These are phyloP conservation scores for Megaptera novaeangliae DNA, from an alignment of 2,113 vertebrate genomes.

Conservation along the genomic window DNA sequence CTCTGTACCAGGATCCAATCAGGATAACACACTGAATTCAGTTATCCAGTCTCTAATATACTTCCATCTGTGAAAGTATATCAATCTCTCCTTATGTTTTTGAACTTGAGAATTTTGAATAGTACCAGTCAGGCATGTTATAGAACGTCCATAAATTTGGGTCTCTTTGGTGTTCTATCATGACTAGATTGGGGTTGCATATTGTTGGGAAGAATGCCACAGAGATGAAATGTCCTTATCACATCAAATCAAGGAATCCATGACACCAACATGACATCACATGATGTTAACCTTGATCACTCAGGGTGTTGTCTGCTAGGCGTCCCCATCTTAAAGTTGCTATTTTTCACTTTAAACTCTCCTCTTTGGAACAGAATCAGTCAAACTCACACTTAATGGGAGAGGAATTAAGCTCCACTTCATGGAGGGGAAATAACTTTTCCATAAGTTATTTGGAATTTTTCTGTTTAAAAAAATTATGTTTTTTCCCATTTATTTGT, in stretches of 20 bases:
- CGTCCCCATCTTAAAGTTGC: background rate
- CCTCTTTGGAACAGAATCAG: background rate
- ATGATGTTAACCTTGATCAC: background rate
- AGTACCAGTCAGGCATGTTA: background rate
- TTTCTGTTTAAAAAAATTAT: background rate
- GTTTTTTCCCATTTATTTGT: background rate
- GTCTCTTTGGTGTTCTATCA: background rate
- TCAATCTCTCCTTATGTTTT: background rate
- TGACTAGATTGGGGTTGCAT: rapidly evolving
- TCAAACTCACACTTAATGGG: background rate
- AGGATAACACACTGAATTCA: background rate
- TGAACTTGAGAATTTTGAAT: background rate
- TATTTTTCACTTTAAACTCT: background rate
- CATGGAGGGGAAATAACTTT: background rate
- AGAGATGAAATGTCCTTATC: background rate
- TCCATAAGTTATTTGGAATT: background rate
- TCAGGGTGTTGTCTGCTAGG: background rate
- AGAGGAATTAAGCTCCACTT: background rate
- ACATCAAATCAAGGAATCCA: background rate
- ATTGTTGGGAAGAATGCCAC: background rate
- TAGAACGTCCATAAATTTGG: background rate
- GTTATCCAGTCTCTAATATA: background rate
- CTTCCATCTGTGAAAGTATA: background rate
- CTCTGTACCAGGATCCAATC: background rate
- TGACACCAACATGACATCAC: background rate